Base-by-base conservation (phyloP, 2,888 invertebrate species). In the Bibio marci region DNA sequence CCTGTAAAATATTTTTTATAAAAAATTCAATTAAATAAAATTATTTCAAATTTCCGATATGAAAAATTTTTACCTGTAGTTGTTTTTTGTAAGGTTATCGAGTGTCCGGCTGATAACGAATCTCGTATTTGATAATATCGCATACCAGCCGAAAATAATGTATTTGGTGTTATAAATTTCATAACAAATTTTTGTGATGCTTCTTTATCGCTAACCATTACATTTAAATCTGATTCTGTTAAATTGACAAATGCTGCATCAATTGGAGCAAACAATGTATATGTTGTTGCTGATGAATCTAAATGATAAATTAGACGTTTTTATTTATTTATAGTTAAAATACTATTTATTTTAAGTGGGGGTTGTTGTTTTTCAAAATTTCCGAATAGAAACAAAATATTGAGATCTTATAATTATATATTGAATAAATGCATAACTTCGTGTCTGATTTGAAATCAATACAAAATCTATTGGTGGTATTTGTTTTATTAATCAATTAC, bases 131-230 rank as follows among this genome's bases (percentile, higher is more conserved):
- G 83, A 61, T 83, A 87, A 63, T 82, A 86, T 49, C 83, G 67
- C 80, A 87, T 85, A 38, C 86, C 86, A 4, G 82, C 81, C 37
- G 82, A 82, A 65, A 81, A 87, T 3, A 86, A 64, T 1, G 83
- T 80, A 34, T 81, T 81, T 4, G 82, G 72, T 41, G 79, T 67
- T 40, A 85, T 66, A 57, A 87, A 86, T 38, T 76, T 69, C 52
- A 80, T 73, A 33, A 83, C 77, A 35, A 87, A 67, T 39, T 79
- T 75, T 45, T 75, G 72, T 7, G 86, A 80, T 1, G 69, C 67
- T 11, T 71, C 70, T 53, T 71, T 69, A 50, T 72, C 70, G 30
- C 73, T 73, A n/a, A 71, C 62, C 34, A 70, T 69, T 44, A 68
- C 66, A 30, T 71, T 65, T 15, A 76, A 58, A 37, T 77, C 77